phyloP scores from a whole-genome alignment of 2,113 vertebrate genomes.

The Amphiprion percula region DNA sequence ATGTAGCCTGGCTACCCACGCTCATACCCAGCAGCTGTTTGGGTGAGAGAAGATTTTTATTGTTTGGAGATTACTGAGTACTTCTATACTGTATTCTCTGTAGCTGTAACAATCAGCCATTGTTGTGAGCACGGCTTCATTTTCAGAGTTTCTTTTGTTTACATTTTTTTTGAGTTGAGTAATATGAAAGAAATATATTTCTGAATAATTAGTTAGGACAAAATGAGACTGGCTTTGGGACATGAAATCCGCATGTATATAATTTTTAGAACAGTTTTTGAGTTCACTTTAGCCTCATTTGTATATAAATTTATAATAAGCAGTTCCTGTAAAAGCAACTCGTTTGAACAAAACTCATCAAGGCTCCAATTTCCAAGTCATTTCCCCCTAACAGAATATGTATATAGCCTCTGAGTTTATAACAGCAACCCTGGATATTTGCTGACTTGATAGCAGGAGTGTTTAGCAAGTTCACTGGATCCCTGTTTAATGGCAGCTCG shows the following conservation, averaged over 20 bases:
- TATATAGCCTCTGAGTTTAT: too few relatives aligned
- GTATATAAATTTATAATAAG: neutral
- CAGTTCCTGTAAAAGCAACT: neutral
- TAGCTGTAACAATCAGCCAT: neutral
- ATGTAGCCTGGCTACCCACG: conserved; percentile 96
- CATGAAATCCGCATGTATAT: neutral
- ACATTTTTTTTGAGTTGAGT: neutral
- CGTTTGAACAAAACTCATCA: neutral
- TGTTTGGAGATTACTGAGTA: neutral
- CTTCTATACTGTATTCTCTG: neutral
- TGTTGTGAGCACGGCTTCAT: neutral
- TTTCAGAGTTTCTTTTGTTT: conserved; percentile 2
- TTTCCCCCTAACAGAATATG: too few relatives aligned
- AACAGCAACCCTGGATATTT: too few relatives aligned
- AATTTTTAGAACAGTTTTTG: neutral
- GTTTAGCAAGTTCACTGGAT: too few relatives aligned
- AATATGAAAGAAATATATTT: neutral
- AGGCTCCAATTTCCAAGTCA: too few relatives aligned
- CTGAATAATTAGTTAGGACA: neutral
- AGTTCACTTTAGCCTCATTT: neutral
- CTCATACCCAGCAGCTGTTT: conserved; percentile 97
- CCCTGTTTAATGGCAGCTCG: neutral
- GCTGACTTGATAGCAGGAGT: too few relatives aligned
- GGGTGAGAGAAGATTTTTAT: conserved; percentile 84
- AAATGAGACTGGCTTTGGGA: conserved; percentile 21